Base-by-base conservation (phyloP, 2,113 vertebrate species). In the Saccopteryx bilineata region DNA sequence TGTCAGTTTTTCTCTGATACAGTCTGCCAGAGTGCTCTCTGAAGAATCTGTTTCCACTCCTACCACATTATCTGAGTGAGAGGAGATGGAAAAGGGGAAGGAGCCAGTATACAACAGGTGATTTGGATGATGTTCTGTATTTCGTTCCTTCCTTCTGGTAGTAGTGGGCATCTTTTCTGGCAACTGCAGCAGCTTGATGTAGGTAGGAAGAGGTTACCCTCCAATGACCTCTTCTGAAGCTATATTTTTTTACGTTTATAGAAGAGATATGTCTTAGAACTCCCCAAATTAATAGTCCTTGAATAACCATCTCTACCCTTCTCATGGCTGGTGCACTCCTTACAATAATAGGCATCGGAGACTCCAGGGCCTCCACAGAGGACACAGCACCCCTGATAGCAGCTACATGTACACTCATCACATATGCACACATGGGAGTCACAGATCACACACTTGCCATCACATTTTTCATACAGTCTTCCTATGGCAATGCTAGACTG, bases 271-370 rank as follows among this genome's bases (percentile, higher is more conserved):
- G 99, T 99, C 98, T 99, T 99, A 28, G 99, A 99, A 97, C 99
- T 99, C 82, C 99, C 99, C 97, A 99, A 97, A 96, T 99, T 99
- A 91, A 99, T 99, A 0, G 99, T 99, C 98, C 99, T 99, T 1
- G 99, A 99, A 97, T 99, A 99, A 68, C 99, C 99, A 95, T 99
- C 99, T 97, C 99, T 98, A 90, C 99, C 99, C 98, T 99, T 99
- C 96, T 99, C 99, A 98, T 99, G 99, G 97, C 99, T 99, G 97
- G 99, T 99, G 85, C 99, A 99, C 97, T 99, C 99, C 98, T 99
- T 99, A 97, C 99, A 99, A 96, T 99, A 99, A 98, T 99, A 99
- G 78, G 99, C 99, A 17, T 99, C 99, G 0, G 99, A 99, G 1
- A 99, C 99, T 1, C 99, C 99, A 0, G 99, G 99, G 0, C 99